These are phyloP conservation scores for Aplocera efformata DNA, from an alignment of 2,888 invertebrate species.

Conservation along the genomic window DNA sequence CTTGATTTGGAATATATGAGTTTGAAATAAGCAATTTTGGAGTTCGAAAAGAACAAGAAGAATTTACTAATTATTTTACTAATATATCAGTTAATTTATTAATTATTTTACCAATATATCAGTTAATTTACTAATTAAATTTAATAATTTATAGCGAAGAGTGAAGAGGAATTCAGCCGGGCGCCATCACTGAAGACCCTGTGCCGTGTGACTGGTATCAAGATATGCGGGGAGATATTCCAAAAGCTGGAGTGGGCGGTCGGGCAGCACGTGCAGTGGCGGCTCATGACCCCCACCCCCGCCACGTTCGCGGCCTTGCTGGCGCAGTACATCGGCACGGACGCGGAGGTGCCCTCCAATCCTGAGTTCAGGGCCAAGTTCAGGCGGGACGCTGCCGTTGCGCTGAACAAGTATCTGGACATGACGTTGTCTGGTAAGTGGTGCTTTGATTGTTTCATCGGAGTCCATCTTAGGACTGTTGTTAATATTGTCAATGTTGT, in stretches of 20 bases:
- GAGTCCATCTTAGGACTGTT: no score
- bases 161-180: slow-evolving; percentile 65
- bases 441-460: no score
- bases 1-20: no score
- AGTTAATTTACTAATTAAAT: no score
- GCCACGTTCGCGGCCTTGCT: slow-evolving; percentile 63
- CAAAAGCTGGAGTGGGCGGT: slow-evolving; percentile 74
- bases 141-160: slow-evolving; percentile 53
- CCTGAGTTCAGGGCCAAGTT: slow-evolving; percentile 65
- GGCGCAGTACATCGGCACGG: slow-evolving; percentile 63
- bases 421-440: slow-evolving; percentile 66
- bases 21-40: no score
- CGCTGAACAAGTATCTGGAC: slow-evolving; percentile 63
- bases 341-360: slow-evolving; percentile 59
- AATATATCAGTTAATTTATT: no score
- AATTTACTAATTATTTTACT: no score
- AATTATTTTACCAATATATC: no score
- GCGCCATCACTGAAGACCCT: slow-evolving; percentile 63
- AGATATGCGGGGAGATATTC: slow-evolving; percentile 66
- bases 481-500: no score
- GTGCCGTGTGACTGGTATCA: slow-evolving; percentile 56
- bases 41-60: no score
- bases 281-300: slow-evolving; percentile 63
- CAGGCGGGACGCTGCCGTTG: slow-evolving; percentile 58
- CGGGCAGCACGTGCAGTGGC: slow-evolving; percentile 67